Conservation (phyloP, 2,113 vertebrate species). For the Jaculus jaculus region DNA sequence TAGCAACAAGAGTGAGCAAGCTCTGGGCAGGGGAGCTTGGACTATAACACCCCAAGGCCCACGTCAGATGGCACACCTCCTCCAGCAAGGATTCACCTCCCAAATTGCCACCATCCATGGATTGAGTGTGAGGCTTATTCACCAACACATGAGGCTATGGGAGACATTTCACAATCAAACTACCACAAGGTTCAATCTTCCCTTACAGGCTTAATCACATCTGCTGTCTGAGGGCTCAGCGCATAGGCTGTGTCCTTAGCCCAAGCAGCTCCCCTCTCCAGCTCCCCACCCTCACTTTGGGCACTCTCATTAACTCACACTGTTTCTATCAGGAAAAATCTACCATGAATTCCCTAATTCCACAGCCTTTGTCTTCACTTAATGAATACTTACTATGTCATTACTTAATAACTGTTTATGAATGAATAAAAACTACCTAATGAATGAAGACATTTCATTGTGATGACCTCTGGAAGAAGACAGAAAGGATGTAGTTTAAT, state of each 20-base stretch:
- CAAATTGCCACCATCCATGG: neutral
- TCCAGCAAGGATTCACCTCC: no score
- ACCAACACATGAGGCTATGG: no score
- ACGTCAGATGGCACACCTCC: no score
- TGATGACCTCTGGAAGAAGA: conserved; percentile 19
- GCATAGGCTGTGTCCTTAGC: neutral
- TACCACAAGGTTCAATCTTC: no score
- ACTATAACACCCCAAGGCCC: no score
- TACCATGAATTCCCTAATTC: neutral
- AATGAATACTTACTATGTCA: neutral
- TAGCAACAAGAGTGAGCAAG: no score
- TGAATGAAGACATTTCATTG: conserved; percentile 2
- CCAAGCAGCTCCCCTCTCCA: neutral
- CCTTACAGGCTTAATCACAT: neutral
- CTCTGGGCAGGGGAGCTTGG: no score
- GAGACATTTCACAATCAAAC: no score
- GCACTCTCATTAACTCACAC: neutral
- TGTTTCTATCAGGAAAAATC: neutral
- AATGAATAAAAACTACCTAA: conserved; percentile 36
- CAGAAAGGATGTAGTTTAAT: neutral
- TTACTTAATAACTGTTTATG: conserved; percentile 12
- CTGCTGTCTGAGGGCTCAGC: neutral
- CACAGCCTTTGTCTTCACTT: neutral
- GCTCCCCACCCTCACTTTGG: neutral
- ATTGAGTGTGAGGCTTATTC: no score